Base-by-base conservation (phyloP, 2,888 invertebrate species). In the Fragum whitleyi region DNA sequence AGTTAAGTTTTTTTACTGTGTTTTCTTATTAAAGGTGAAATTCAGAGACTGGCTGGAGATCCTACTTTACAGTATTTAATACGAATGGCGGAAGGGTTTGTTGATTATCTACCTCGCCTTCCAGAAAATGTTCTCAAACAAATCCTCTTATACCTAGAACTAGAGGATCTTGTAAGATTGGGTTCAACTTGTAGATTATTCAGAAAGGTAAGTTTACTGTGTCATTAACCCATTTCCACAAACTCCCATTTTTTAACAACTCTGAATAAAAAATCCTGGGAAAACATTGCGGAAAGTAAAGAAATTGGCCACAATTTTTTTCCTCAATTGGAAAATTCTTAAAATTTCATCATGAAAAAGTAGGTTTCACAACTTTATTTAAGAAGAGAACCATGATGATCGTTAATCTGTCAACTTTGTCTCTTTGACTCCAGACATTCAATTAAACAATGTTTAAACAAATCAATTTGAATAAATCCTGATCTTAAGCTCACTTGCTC, bases 61-160 rank as follows among this genome's bases (percentile, higher is more conserved):
- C 70, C 73, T 28, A 90, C 86, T 36, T 70, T 92, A 32, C 80
- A 91, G 6, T 93, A 92, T 74, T 74, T 93, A 32, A 81, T 86
- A 16, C 79, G 84, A 11, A 59, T 93, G 0, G 84, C 87, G 11
- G 69, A 88, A 5, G 93, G 93, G 2, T 87, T 90, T 26, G 73
- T 93, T 39, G 93, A 94, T 81, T 93, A 88, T 78, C 77, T 93
- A 9, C 79, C 87, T 5, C 88, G 93, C 21, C 81, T 94, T 6
- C 89, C 91, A 3, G 74, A 86, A 6, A 83, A 88, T 6, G 81
- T 90, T 6, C 87, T 93, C 26, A 80, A 90, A 21, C 78, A 83
- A 19, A 91, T 94, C 16, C 84, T 93, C 19, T 74, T 87, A 9
- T 79, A 86, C 53, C 85, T 94, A n/a, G 91, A 91, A n/a, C 83